Base-by-base conservation (phyloP, 1,140 invertebrate species). In the Drosophila watanabei region DNA sequence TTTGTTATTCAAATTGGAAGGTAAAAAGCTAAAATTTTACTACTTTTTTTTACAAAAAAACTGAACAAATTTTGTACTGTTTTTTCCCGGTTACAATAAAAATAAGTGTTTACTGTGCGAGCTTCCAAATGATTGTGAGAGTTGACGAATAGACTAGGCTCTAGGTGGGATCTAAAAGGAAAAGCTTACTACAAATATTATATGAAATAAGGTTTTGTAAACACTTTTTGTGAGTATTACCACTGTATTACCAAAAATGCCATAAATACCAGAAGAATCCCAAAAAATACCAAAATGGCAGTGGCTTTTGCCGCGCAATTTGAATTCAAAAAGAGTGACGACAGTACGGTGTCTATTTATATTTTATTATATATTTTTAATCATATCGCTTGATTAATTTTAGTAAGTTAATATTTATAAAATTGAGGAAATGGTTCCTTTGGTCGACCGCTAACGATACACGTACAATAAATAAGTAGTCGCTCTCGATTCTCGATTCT, bases 401-500 rank as follows among this genome's bases (percentile, higher is more conserved):
- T 43, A 41, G n/a, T 63, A 45, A 16, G 33, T 41, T 63, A 63
- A 66, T 63, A 43, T 28, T 66, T 63, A 66, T 28, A 43, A 45
- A 63, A 41, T 66, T 63, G 54, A 66, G 39, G 58, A 64, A 66
- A 71, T 68, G n/a, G 39, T 39, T 71, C 63, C 68, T 73, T 73
- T 73, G 68, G 70, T 49, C 70, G 52, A 41, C 54, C 68, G 35
- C 48, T 49, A 49, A 73, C 57, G 43, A 71, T 59, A 72, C 39
- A 43, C 33, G 24, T 60, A 43, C 43, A 43, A 52, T 72, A 73
- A 73, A 73, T 73, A 73, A 61, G 51, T 61, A 61, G 37, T 73
- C 46, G 56, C 54, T 75, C 39, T 73, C 56, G 70, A 49, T 64
- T 43, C 43, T 62, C 30, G 60, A 39, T 66, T 51, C 54, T 88